Evolutionary conservation across 2,888 invertebrate genomes (phyloP).

Genomic region (Athalia cordata): DNA sequence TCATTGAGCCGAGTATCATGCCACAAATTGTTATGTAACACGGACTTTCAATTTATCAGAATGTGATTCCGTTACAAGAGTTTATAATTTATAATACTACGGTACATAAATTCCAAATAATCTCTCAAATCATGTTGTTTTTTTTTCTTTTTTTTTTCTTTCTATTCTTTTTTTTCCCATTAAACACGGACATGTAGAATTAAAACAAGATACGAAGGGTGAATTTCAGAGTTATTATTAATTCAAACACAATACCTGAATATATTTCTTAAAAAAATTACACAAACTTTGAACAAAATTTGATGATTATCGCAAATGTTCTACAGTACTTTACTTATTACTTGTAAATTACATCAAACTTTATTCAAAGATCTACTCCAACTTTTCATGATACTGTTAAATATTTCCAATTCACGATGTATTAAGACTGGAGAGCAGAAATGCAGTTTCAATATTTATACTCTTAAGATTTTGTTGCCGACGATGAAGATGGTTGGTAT

Average conservation of each 20-base stretch:
- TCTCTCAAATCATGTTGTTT: constrained; percentile 53
- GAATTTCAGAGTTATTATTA: constrained; percentile 42
- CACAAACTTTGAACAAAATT: constrained; percentile 66
- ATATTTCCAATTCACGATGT: constrained; percentile 44
- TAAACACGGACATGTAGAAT: constrained; percentile 46
- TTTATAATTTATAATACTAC: constrained; percentile 43
- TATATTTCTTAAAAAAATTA: constrained; percentile 59
- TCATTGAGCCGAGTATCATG: constrained; percentile 45
- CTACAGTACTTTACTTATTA: constrained; percentile 36
- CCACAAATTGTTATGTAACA: constrained; percentile 41
- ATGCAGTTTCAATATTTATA: constrained; percentile 53
- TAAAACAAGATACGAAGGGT: constrained; percentile 44
- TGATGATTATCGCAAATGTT: constrained; percentile 58
- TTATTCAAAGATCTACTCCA: constrained; percentile 49
- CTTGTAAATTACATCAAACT: constrained; percentile 48
- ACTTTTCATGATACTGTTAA: constrained; percentile 51
- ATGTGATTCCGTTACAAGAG: constrained; percentile 41
- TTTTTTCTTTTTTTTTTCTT: constrained; percentile 43
- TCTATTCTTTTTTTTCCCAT: constrained; percentile 40
- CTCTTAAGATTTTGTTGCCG: constrained; percentile 46
- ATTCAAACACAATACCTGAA: constrained; percentile 46
- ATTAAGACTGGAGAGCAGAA: constrained; percentile 53
- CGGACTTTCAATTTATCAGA: constrained; percentile 39
- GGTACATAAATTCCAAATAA: constrained; percentile 46
- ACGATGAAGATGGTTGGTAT: constrained; percentile 46